Evolutionary conservation across 2,888 invertebrate species (phyloP).

Genomic region (Agonopterix alstromeriana): DNA sequence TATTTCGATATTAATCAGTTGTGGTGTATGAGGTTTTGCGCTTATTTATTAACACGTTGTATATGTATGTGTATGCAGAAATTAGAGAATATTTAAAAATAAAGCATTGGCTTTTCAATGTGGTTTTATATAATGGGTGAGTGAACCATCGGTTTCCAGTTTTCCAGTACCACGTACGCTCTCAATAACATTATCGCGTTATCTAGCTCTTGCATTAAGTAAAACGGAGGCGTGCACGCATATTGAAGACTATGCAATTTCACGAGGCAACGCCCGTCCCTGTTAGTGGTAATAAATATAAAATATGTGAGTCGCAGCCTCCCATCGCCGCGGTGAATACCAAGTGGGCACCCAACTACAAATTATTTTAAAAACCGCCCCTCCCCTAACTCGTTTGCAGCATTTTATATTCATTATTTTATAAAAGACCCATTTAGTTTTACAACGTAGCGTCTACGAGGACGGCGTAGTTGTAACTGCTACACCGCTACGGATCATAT

Average conservation of each 20-base stretch:
- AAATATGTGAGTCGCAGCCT: slow-evolving; percentile 53
- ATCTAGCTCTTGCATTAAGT: slow-evolving; percentile 23
- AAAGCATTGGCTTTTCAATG: too few relatives aligned
- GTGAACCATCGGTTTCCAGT: background rate
- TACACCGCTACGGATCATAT: too few relatives aligned
- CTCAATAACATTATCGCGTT: slow-evolving; percentile 19
- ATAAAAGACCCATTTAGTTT: too few relatives aligned
- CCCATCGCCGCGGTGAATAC: slow-evolving; percentile 43
- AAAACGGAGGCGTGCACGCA: slow-evolving; percentile 32
- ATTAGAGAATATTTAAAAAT: too few relatives aligned
- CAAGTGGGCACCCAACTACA: slow-evolving; percentile 53
- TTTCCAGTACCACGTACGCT: background rate
- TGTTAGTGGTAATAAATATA: slow-evolving; percentile 62
- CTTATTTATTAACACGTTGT: too few relatives aligned
- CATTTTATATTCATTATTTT: slow-evolving; percentile 55
- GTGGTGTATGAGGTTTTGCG: too few relatives aligned
- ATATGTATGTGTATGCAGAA: too few relatives aligned
- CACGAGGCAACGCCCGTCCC: slow-evolving; percentile 35
- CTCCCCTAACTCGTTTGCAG: slow-evolving; percentile 40
- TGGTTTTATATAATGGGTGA: background rate
- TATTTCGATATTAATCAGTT: too few relatives aligned
- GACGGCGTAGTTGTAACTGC: too few relatives aligned
- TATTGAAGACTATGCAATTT: slow-evolving; percentile 51
- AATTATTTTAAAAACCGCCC: slow-evolving; percentile 44
- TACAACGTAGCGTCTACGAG: too few relatives aligned